A percentile compares a stretch with the other conserved stretches of the same genome.
phyloP scores from a whole-genome alignment of 35 echinoderm and acorn worm species.

The Diadema setosum region DNA sequence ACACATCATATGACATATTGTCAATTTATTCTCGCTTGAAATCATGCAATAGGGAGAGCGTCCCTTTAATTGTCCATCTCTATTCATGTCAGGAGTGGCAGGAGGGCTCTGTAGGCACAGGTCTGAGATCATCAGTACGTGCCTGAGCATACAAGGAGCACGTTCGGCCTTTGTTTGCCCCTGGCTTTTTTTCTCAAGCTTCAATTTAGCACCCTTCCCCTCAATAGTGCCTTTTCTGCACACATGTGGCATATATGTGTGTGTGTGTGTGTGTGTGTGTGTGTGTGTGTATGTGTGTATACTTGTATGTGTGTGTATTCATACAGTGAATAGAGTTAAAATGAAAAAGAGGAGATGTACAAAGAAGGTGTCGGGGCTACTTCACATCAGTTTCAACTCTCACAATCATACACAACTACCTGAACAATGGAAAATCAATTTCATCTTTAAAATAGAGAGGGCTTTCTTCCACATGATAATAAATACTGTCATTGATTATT shows the following conservation, averaged over 20 bases:
- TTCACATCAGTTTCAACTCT: background rate
- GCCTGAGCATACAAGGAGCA: constrained; percentile 19
- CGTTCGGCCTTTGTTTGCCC: constrained; percentile 9
- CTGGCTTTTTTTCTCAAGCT: background rate
- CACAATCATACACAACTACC: background rate
- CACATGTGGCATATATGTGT: no score
- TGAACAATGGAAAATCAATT: background rate
- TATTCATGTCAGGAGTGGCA: background rate
- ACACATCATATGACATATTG: background rate
- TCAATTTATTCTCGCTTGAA: background rate
- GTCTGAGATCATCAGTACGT: constrained; percentile 1
- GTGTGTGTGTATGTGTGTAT: no score
- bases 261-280: no score
- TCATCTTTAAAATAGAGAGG: background rate
- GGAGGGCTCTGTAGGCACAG: background rate
- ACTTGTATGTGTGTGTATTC: background rate
- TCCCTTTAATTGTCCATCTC: background rate
- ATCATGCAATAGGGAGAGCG: background rate
- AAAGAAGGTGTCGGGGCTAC: background rate
- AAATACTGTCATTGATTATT: background rate
- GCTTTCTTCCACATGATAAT: background rate
- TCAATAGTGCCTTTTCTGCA: no score
- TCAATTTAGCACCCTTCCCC: no score
- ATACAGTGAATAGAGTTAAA: background rate
- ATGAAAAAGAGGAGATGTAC: background rate